Percentiles rank a stretch among this genome's conserved stretches.
Evolutionary conservation across 23 tunicate species (phyloP).

Genomic region (Botrylloides violaceus): DNA sequence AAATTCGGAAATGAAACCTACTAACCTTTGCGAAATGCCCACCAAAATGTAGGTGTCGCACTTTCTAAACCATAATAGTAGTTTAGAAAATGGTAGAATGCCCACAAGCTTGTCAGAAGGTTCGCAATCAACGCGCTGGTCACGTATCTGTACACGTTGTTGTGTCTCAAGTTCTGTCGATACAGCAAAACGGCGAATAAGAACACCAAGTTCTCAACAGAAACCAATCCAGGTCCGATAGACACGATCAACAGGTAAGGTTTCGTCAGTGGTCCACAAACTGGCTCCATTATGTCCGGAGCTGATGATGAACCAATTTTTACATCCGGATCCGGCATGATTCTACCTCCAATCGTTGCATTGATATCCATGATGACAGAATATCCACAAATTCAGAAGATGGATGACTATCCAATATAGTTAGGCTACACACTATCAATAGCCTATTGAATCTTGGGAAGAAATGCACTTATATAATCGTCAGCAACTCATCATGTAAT

Average conservation of each 20-base stretch:
- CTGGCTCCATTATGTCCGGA: no score
- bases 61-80: slow-evolving; percentile 83
- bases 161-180: slow-evolving; percentile 56
- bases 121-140: slow-evolving; percentile 81
- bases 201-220: slow-evolving; percentile 57
- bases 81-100: slow-evolving; percentile 86
- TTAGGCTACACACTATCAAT: no score
- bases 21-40: slow-evolving; percentile 94
- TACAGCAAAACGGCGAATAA: slow-evolving; percentile 42
- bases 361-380: no score
- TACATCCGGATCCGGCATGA: no score
- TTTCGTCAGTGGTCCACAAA: slow-evolving; percentile 50
- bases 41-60: slow-evolving; percentile 75
- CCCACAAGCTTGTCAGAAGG: slow-evolving; percentile 49
- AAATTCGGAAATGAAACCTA: no score
- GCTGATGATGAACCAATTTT: no score
- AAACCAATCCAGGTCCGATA: slow-evolving; percentile 69
- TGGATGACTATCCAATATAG: no score
- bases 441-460: no score
- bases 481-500: no score
- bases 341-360: no score
- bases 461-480: no score
- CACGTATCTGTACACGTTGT: slow-evolving; percentile 78
- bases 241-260: slow-evolving; percentile 35
- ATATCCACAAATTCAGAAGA: no score